Percentiles rank a stretch among this genome's conserved stretches.
phyloP scores from a whole-genome alignment of 2,113 vertebrate genomes.

The Rhinogobius similis region DNA sequence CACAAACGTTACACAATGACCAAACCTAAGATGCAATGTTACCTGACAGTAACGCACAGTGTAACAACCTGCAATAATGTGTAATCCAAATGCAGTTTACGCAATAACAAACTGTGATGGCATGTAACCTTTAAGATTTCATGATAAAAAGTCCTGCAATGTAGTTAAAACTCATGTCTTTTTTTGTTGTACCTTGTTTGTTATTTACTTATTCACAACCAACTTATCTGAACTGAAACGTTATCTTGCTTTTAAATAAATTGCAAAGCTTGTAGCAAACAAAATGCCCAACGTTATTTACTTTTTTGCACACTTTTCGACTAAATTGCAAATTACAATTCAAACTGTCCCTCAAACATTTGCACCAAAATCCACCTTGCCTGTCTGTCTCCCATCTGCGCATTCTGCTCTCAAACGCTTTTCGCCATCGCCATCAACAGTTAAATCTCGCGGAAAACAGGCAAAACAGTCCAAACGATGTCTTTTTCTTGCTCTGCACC shows the following conservation, averaged over 20 bases:
- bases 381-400: constrained; percentile 26
- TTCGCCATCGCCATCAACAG: constrained; percentile 31
- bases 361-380: constrained; percentile 21
- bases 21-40: too few relatives aligned
- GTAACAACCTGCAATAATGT: too few relatives aligned
- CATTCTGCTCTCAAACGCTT: constrained; percentile 35
- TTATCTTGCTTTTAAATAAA: neutral
- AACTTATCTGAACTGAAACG: too few relatives aligned
- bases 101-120: too few relatives aligned
- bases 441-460: constrained; percentile 48
- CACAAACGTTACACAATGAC: too few relatives aligned
- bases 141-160: too few relatives aligned
- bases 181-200: too few relatives aligned
- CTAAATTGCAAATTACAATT: constrained; percentile 15
- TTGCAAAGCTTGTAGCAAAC: neutral
- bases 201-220: too few relatives aligned
- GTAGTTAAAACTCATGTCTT: too few relatives aligned
- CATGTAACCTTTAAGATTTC: too few relatives aligned
- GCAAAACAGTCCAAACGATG: constrained; percentile 6
- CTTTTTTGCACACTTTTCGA: neutral
- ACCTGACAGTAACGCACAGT: too few relatives aligned
- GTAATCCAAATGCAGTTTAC: too few relatives aligned
- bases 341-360: constrained; percentile 19
- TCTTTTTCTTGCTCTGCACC: constrained; percentile 20
- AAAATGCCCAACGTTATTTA: neutral